Evolutionary conservation across 1,140 invertebrate species (phyloP), one percentile per base, ranked within the genome.

Genomic region (Hyles vespertilio): DNA sequence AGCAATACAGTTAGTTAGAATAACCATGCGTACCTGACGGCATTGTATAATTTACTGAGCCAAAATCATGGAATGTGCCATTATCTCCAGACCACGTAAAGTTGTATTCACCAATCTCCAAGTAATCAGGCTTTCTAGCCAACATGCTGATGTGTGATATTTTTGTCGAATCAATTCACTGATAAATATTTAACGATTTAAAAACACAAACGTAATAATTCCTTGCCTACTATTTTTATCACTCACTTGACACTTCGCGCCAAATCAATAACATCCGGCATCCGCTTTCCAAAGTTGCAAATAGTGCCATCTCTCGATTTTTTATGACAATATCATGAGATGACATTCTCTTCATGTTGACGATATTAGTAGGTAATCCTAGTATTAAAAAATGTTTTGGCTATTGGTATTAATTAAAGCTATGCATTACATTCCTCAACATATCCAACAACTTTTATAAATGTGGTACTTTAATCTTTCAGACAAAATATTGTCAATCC

Each of bases 71-170:
- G 67, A 83, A 72, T 44, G 84, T 82, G 11, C 78, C 81, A 81
- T 89, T 89, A 74, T 82, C 82, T 51, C 81, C 81, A 33, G 87
- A 79, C 85, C 85, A 89, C 36, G 89, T 74, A 77, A 84, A 89
- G 77, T 90, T 90, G 57, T 78, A 82, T 70, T 83, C 80, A 22
- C 79, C 74, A 10, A 90, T 77, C 73, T 86, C 79, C 58, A 89
- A 69, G 81, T 76, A 86, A 54, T 84, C 76, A 47, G 69, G 59
- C 62, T 80, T 83, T 58, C 71, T 67, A 22, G 62, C 75, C 43
- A 74, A 72, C 57, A 88, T 72, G 10, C 74, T 65, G 43, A 72
- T 65, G 40, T 84, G 70, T 50, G 78, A 72, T 81, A 86, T 88
- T 59, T 54, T 62, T 33, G 32, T 33, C 47, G 2, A 34, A 5